These are phyloP conservation scores for Epsilonema sp. DNA, from an alignment of 2,888 invertebrate species.

Conservation along the genomic window DNA sequence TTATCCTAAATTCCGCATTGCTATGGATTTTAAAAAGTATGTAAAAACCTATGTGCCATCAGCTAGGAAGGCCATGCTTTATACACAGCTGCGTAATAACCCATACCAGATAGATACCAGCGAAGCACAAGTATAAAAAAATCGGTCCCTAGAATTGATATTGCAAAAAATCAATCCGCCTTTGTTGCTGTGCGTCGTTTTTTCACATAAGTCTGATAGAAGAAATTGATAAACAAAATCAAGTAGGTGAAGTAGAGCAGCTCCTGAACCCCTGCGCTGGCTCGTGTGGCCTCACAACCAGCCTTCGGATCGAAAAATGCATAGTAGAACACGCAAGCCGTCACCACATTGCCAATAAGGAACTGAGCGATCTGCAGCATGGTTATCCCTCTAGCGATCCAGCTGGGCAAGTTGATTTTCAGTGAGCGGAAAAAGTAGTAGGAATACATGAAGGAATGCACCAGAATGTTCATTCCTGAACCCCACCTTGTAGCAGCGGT, in stretches of 20 bases:
- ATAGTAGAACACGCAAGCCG: background rate
- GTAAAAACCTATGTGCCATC: too few relatives aligned
- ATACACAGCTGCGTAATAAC: too few relatives aligned
- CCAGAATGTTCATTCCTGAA: conserved; percentile 75
- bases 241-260: conserved; percentile 13
- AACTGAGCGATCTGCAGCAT: background rate
- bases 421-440: conserved; percentile 70
- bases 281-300: background rate
- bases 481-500: conserved; percentile 10
- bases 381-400: background rate
- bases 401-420: conserved; percentile 38
- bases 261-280: background rate
- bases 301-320: background rate
- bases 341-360: background rate
- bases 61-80: too few relatives aligned
- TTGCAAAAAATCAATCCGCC: too few relatives aligned
- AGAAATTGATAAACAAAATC: conserved; percentile 12
- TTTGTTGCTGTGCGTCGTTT: conserved; percentile 24
- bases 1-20: too few relatives aligned
- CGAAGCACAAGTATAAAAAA: too few relatives aligned
- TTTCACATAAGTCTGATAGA: conserved; percentile 11
- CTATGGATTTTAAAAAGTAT: too few relatives aligned
- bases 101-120: too few relatives aligned
- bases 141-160: too few relatives aligned
- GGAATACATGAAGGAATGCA: conserved; percentile 72